Base-by-base conservation (phyloP, 2,797 vertebrate species). In the Remorina albescens region DNA sequence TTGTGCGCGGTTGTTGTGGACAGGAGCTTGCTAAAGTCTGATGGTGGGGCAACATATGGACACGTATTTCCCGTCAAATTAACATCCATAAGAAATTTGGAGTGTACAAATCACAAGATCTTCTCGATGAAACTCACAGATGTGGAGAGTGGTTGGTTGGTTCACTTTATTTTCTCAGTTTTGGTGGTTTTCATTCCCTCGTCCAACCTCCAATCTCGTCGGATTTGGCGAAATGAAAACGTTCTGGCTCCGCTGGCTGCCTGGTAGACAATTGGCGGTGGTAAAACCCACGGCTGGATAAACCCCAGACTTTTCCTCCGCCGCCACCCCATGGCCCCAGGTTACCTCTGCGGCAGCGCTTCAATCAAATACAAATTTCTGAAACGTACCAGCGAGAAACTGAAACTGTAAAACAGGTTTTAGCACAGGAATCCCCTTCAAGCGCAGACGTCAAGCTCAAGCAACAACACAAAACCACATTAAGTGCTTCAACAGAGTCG, bases 371-470 rank as follows among this genome's bases (percentile, higher is more conserved):
- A 23, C 16, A 19, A 3, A 42, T 30, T 15, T 65, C 49, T 39
- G 63, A 30, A 54, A 30, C 11, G 16, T 30, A 18, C 8, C 15
- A 54, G 11, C 19, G 11, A 15, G 50, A 66, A 66, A 66, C 18
- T 65, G 62, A 65, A 65, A 51, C 47, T 8, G 11, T 19, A 5
- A 11, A 11, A 5, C 19, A 42, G 57, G 26, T 50, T 37, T n/a
- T 30, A 23, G 41, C 36, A 18, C 16, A 39, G 49, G 50, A 65
- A 53, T 65, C 49, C 62, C 62, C 62, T 41, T 21, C 1, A 15
- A 50, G 46, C 0, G 1, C 18, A 2, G 13, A 6, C 3, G 21
- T 16, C 25, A 13, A 15, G 19, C 28, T 15, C 18, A 53, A 10
- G n/a, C 23, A 11, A 36, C 19, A 3, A 61, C 26, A 18, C 16